Base-by-base conservation (phyloP, 2,888 invertebrate genomes). In the Argynnis bischoffii region DNA sequence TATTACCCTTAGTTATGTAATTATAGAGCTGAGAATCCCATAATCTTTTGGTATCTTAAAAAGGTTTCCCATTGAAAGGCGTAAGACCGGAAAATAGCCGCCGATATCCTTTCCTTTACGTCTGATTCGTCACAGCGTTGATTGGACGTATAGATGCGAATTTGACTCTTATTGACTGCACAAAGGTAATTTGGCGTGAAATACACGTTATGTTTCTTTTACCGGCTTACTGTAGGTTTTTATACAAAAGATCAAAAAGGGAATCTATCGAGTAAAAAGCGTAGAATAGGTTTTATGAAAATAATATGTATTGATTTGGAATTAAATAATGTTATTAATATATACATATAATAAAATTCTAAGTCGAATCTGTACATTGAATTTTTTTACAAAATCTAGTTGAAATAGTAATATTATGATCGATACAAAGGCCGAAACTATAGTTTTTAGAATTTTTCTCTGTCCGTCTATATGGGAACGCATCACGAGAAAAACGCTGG, bases 61-160 rank as follows among this genome's bases (percentile, higher is more conserved):
- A 67, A 51, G 60, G 66, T 63, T 66, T 55, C 56, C 66, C 66
- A 70, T 64, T 70, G 67, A 70, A 68, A 68, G 57, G 66, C 66
- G 70, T 68, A 70, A 72, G 70, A 56, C 64, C 55, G 70, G 72
- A 72, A 72, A 72, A 73, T 70, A 67, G 70, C 67, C 66, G 53
- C 60, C 68, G 61, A 69, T 69, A 69, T 69, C 66, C 70, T 66
- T 71, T 70, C 67, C 70, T 66, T 66, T 55, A 71, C 63, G 66
- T 72, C 66, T 70, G 74, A 71, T 74, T 74, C 72, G 69, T 71
- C 72, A 74, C 69, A 70, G 57, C 67, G 69, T 70, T 72, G 72
- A 69, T 72, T 74, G 73, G 69, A 66, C 69, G 67, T 72, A 69
- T 69, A 63, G 69, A 67, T 60, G 66, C 59, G 56, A 63, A 66